Evolutionary conservation across 1,140 invertebrate genomes (phyloP), one percentile per base, ranked within the genome.

Genomic region (Subanguina moxae): DNA sequence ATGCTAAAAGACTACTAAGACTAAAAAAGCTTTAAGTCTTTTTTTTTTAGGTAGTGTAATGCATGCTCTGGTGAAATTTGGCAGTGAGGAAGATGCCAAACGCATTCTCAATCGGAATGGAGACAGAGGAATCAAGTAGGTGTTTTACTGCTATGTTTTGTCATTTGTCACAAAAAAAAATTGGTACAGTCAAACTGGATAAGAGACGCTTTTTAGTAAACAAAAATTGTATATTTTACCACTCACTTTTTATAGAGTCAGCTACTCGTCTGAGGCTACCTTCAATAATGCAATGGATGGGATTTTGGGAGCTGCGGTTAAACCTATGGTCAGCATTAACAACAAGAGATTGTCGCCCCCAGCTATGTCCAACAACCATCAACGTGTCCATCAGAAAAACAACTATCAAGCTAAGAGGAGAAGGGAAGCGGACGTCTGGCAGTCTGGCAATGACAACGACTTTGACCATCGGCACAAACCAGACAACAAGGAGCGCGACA

Each of bases 21-120:
- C n/a, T n/a, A n/a, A n/a, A n/a, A n/a, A n/a, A n/a, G n/a, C n/a
- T n/a, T n/a, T n/a, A n/a, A n/a, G n/a, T n/a, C n/a, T 56, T 5
- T 23, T 23, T 23, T 3, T 25, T 61, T 61, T 30, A 61, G 58
- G 38, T 13, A 19, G 28, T 21, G 19, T 43, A 8, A 5, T 32
- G n/a, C 38, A 30, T 43, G 28, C 58, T 7, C 27, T 61, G 58
- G 58, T 61, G 38, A 61, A 61, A 43, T 61, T 61, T 21, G 58
- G 58, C 28, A 5, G 58, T 21, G 58, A 32, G 58, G 58, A 61
- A n/a, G 58, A 61, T 43, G 58, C 58, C 17, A 30, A 43, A 30
- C 58, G 58, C 8, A 28, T 61, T 30, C 28, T 61, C 1, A 1
- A 21, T 21, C 3, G 28, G n/a, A 30, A 61, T 25, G 58, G 58